Base-by-base conservation (phyloP, 2,888 invertebrate species). In the Ceraclea dissimilis region DNA sequence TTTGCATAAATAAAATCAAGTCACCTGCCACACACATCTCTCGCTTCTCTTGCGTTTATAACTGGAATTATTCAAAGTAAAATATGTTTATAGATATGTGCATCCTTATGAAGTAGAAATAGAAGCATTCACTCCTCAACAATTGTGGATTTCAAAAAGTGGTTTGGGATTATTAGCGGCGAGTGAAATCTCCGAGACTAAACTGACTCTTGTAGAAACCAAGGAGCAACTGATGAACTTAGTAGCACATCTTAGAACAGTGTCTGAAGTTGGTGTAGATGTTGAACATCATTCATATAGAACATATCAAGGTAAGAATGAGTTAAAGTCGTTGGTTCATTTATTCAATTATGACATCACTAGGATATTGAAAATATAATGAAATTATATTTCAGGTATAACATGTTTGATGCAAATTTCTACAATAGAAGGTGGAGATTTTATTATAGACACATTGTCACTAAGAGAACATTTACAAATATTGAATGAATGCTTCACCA, bases 381-480 rank as follows among this genome's bases (percentile, higher is more conserved):
- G n/a, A 43, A 2, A 17, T 43, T 43, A 13, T 44, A 16, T 31
- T 39, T 39, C 67, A 77, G 76, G 77, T 0, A 84, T 98, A 54
- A 94, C 97, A 0, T 99, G 98, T 69, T 78, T 99, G 2, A 85
- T 99, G 72, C 98, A 99, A 76, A 89, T 99, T 64, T 93, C 96
- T 0, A 90, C 96, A 0, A 69, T 79, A 51, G 71, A 71, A 20
- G 71, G 74, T 1, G 78, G 76, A 6, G 98, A 99, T 73, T 99
- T 90, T 68, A 78, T 99, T 1, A 78, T 99, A 13, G 99, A 99
- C 69, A 85, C 95, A 0, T 71, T 99, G 4, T 78, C 80, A 0
- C 71, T 97, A n/a, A 79, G 98, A 53, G 85, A 88, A 50, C 84
- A 93, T 44, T 73, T 99, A 56, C 82, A 88, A 64, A 68, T 83